Evolutionary conservation across 2,797 vertebrate species (phyloP), one percentile per base, ranked within the genome.

Genomic region (Sardinella longiceps): DNA sequence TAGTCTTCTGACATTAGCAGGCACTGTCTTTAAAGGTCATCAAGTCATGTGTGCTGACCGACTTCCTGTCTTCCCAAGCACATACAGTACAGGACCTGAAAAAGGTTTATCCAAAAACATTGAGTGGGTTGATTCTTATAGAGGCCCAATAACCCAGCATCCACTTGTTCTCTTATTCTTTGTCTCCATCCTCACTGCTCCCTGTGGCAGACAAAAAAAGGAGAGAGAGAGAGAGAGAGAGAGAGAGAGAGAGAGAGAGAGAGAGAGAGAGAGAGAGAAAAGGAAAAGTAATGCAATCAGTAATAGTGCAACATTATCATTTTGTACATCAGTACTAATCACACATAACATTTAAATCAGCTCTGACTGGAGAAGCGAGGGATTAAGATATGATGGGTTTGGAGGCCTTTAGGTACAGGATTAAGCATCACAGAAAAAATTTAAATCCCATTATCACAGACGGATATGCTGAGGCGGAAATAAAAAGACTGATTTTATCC

Each of bases 181-280:
- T 90, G 84, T 96, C 96, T 0, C 96, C 95, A 0, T 97, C 95
- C 88, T 96, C 95, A 30, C 94, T 94, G 94, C 95, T 96, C 89
- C 96, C 96, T 95, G 91, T 37, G 70, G 37, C 14, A 89, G 81
- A 4, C 2, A 43, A 88, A 33, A 4, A 2, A 25, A 12, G 53
- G 74, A 1, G 15, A 89, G 37, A 48, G 46, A 48, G 46, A 10
- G 46, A 10, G 46, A 10, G 50, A 81, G 81, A 43, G 14, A 48
- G 9, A 80, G 53, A 80, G 56, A 10, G n/a, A n/a, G 20, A 48
- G 46, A 48, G 46, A 10, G 46, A 10, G 46, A 10, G 50, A 81
- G 81, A 43, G 14, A 48, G 9, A 80, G 53, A 80, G 56, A 10
- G n/a, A n/a, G 20, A 23, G 3, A 4, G 53, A 23, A 6, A 58